These are phyloP conservation scores for Geopemphigus sp. DNA, from an alignment of 1,140 invertebrate species.

Conservation along the genomic window DNA sequence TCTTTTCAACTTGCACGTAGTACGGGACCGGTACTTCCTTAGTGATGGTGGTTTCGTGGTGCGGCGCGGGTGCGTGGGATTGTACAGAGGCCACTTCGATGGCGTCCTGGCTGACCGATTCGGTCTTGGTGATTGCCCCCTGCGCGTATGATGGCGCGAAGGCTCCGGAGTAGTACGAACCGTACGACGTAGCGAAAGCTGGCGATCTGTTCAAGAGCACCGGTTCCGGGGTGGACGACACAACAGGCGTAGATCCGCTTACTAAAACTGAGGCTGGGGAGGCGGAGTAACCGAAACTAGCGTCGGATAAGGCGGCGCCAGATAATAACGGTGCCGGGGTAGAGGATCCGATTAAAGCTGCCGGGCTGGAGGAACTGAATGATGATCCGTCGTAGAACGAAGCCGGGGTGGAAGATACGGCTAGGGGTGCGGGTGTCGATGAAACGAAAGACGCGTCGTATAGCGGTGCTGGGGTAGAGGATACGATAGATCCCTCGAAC, in stretches of 20 bases:
- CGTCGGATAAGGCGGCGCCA: neutral
- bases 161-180: neutral
- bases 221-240: slow-evolving; percentile 34
- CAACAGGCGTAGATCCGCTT: neutral
- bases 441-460: neutral
- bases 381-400: neutral
- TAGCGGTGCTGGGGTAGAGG: neutral
- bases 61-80: slow-evolving; percentile 56
- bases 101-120: neutral
- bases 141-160: neutral
- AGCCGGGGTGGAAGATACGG: slow-evolving; percentile 32
- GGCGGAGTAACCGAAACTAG: neutral
- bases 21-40: slow-evolving; percentile 73
- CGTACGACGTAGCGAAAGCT: slow-evolving; percentile 16
- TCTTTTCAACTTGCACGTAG: slow-evolving; percentile 58
- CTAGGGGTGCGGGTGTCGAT: neutral
- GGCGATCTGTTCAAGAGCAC: slow-evolving; percentile 18
- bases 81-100: neutral
- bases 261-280: neutral
- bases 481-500: neutral
- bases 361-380: neutral
- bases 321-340: slow-evolving; percentile 6
- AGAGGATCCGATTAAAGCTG: slow-evolving; percentile 23
- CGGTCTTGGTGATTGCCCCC: neutral
- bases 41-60: slow-evolving; percentile 70